phyloP scores from a whole-genome alignment of 2,113 vertebrate genomes.

The Notothenia coriiceps region DNA sequence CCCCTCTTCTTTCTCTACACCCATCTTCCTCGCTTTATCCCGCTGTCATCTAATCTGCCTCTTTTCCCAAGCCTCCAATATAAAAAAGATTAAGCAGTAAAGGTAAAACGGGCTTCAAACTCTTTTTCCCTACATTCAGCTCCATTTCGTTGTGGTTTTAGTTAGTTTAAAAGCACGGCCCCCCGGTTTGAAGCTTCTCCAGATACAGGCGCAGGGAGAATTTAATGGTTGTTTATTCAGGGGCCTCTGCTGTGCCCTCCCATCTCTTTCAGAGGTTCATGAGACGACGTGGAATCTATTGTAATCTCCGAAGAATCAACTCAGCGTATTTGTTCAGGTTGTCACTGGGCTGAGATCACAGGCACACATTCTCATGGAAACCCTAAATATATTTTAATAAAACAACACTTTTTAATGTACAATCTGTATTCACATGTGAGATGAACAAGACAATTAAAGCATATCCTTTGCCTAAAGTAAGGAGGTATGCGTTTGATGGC shows the following conservation, averaged over 20 bases:
- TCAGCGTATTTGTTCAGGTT: conserved; percentile 85
- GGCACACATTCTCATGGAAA: conserved; percentile 67
- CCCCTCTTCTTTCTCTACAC: conserved; percentile 67
- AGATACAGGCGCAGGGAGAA: conserved; percentile 69
- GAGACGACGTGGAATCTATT: conserved; percentile 84
- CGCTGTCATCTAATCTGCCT: conserved; percentile 50
- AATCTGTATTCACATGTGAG: neutral
- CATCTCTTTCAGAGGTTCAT: conserved; percentile 79
- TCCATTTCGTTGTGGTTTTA: conserved; percentile 36
- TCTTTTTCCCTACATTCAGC: conserved; percentile 29
- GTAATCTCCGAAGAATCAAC: conserved; percentile 84
- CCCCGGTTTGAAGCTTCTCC: conserved; percentile 38
- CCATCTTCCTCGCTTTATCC: conserved; percentile 58
- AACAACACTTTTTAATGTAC: conserved; percentile 4
- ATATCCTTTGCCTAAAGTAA: conserved; percentile 3
- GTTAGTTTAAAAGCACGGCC: conserved; percentile 52
- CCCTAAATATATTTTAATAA: conserved; percentile 50
- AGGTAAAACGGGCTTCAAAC: conserved; percentile 65
- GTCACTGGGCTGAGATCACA: conserved; percentile 79
- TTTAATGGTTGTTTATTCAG: conserved; percentile 88
- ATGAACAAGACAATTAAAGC: neutral
- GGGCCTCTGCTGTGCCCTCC: conserved; percentile 81
- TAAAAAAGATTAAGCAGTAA: conserved; percentile 63
- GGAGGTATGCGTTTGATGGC: conserved; percentile 4
- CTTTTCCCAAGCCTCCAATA: conserved; percentile 53